phyloP scores from a whole-genome alignment of 2,888 invertebrate genomes.

The Timema cristinae region DNA sequence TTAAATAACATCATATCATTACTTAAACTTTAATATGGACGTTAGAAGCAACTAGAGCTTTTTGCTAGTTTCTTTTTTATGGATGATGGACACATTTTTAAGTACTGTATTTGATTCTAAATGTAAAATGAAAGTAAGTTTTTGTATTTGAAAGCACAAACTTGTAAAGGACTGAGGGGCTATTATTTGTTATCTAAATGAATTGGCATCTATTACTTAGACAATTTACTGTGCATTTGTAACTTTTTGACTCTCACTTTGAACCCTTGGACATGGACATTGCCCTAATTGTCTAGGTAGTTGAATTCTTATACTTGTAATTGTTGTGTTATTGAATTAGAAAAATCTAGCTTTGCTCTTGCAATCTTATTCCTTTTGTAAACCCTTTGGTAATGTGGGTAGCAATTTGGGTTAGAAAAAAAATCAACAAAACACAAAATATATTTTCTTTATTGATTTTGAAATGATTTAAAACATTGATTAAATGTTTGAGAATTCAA shows the following conservation, averaged over 20 bases:
- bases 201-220: slow-evolving; percentile 9
- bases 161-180: slow-evolving; percentile 7
- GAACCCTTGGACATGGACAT: slow-evolving; percentile 25
- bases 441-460: too few relatives aligned
- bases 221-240: not conserved
- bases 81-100: slow-evolving; percentile 16
- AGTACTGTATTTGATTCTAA: slow-evolving; percentile 25
- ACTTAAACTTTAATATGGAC: slow-evolving; percentile 11
- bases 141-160: slow-evolving; percentile 12
- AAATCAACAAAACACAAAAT: too few relatives aligned
- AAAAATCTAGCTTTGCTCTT: too few relatives aligned
- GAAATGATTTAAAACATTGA: too few relatives aligned
- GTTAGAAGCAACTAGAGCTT: slow-evolving; percentile 15
- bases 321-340: too few relatives aligned
- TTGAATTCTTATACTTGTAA: too few relatives aligned
- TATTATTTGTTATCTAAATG: too few relatives aligned
- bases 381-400: too few relatives aligned
- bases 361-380: too few relatives aligned
- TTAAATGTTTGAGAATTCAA: too few relatives aligned
- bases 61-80: slow-evolving; percentile 12
- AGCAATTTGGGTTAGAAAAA: too few relatives aligned
- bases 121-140: slow-evolving; percentile 15
- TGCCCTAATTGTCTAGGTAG: not conserved
- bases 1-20: slow-evolving; percentile 5
- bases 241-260: not conserved